These are phyloP conservation scores for Lucilia cuprina DNA, from an alignment of 1,140 invertebrate species.

Conservation along the genomic window DNA sequence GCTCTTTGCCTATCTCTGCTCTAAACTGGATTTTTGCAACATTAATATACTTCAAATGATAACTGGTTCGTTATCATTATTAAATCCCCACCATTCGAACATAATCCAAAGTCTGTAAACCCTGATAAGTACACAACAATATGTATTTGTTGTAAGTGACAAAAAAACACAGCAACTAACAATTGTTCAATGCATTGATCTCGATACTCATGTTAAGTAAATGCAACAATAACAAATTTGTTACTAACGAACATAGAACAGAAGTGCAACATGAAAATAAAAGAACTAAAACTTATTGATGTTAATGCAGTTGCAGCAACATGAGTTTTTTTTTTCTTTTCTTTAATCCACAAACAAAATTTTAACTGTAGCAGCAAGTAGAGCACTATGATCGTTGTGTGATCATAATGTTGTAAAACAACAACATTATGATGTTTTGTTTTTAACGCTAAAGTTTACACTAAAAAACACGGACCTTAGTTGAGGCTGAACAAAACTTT, in stretches of 20 bases:
- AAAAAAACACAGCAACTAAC: neutral
- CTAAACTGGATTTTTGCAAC: too few species aligned
- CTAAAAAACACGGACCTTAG: neutral
- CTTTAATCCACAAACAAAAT: too few species aligned
- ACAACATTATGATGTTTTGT: constrained; percentile 1
- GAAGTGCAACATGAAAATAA: neutral
- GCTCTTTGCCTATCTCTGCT: too few species aligned
- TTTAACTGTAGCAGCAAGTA: neutral
- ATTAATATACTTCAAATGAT: too few species aligned
- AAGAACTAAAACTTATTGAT: too few species aligned
- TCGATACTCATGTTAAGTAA: neutral
- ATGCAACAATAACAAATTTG: neutral
- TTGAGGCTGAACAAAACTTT: neutral
- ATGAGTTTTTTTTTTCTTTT: too few species aligned
- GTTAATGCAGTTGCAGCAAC: too few species aligned
- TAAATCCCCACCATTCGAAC: too few species aligned
- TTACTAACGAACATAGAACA: neutral
- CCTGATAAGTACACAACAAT: neutral
- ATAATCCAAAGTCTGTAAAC: too few species aligned
- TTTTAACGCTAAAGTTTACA: neutral
- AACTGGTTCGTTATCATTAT: too few species aligned
- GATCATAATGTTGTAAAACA: constrained; percentile 3
- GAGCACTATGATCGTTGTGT: neutral
- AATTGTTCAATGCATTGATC: neutral
- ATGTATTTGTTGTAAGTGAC: neutral